These are phyloP conservation scores for Vidua macroura DNA, from an alignment of 2,113 vertebrate genomes.

Conservation along the genomic window DNA sequence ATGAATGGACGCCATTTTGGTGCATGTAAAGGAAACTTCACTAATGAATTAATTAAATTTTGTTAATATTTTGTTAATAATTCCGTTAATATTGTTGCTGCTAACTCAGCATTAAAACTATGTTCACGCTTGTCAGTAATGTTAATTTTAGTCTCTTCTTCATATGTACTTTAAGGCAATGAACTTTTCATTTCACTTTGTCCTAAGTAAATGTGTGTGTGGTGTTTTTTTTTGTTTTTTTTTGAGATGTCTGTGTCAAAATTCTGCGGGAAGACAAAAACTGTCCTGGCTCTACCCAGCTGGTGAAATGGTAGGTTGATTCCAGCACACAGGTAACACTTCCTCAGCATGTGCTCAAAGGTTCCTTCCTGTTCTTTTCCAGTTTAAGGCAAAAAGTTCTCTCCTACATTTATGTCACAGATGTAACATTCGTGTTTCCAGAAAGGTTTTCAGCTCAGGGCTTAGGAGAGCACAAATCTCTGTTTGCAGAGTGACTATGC, in stretches of 20 bases:
- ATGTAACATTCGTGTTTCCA: not conserved
- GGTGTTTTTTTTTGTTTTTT: not conserved
- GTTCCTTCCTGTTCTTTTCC: not conserved
- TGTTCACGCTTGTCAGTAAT: accelerated
- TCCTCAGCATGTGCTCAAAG: not conserved
- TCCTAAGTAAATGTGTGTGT: not conserved
- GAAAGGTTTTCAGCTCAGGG: not conserved
- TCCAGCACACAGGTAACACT: not conserved
- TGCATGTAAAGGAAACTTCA: not conserved
- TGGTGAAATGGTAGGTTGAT: constrained; percentile 87
- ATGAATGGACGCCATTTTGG: not conserved
- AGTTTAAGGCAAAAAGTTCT: not conserved
- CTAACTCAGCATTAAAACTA: not conserved
- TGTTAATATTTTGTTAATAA: too few relatives aligned
- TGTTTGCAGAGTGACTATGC: not conserved
- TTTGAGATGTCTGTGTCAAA: constrained; percentile 86
- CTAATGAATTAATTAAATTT: not conserved
- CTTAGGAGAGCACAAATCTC: not conserved
- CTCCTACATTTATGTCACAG: not conserved
- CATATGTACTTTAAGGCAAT: accelerated
- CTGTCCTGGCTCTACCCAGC: constrained; percentile 86
- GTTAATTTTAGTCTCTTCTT: not conserved
- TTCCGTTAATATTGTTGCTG: too few relatives aligned
- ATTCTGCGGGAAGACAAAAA: constrained; percentile 87
- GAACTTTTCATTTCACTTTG: not conserved